These are phyloP conservation scores for Himalopsyche phryganea DNA, from an alignment of 1,140 invertebrate species.

Conservation along the genomic window DNA sequence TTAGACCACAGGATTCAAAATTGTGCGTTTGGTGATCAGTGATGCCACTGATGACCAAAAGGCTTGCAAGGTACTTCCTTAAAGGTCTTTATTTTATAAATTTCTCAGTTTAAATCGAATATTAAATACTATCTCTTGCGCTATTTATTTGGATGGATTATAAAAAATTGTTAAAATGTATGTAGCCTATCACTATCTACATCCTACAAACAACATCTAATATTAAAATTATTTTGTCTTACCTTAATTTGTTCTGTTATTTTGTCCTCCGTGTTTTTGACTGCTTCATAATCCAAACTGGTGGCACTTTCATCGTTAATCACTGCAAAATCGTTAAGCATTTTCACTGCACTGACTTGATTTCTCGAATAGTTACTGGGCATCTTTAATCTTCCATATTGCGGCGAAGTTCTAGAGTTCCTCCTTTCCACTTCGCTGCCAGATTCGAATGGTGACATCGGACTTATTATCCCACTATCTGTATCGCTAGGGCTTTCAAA, in stretches of 20 bases:
- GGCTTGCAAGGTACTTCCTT: too few relatives aligned
- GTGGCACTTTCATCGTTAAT: background rate
- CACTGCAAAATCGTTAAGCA: background rate
- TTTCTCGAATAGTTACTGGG: slow-evolving; percentile 1
- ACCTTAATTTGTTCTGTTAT: slow-evolving; percentile 10
- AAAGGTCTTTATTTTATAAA: too few relatives aligned
- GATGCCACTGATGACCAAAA: too few relatives aligned
- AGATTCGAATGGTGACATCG: slow-evolving; percentile 51
- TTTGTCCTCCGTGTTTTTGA: background rate
- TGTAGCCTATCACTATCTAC: too few relatives aligned
- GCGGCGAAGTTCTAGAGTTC: slow-evolving; percentile 13
- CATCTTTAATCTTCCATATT: slow-evolving; percentile 8
- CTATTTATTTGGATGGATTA: too few relatives aligned
- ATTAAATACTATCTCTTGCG: too few relatives aligned
- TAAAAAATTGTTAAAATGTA: too few relatives aligned
- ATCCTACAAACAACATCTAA: too few relatives aligned
- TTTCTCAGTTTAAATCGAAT: too few relatives aligned
- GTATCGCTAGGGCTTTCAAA: slow-evolving; percentile 49
- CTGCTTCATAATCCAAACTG: background rate
- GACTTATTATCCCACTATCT: slow-evolving; percentile 58
- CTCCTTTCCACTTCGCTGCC: slow-evolving; percentile 31
- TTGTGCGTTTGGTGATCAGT: too few relatives aligned
- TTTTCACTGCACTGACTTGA: slow-evolving; percentile 2
- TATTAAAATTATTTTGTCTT: too few relatives aligned
- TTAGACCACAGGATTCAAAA: too few relatives aligned